A percentile compares a stretch with the other conserved stretches of the same genome.
These are phyloP conservation scores for Mesorhabditis belari DNA, from an alignment of 2,888 invertebrate genomes.

Conservation along the genomic window DNA sequence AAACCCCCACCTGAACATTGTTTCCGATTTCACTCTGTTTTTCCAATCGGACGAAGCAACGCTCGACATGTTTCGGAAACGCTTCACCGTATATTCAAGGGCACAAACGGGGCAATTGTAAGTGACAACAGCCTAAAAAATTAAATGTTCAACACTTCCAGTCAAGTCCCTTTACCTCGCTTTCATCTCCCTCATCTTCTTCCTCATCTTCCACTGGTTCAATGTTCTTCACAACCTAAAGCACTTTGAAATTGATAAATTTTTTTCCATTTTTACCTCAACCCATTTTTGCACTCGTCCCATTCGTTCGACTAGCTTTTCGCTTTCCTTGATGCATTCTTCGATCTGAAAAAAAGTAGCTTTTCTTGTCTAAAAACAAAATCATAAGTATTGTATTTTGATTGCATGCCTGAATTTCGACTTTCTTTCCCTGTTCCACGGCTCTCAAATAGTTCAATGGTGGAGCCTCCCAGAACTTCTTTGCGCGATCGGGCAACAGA, in stretches of 20 bases:
- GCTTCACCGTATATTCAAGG: constrained; percentile 1
- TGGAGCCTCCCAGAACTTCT: no score
- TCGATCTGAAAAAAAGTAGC: neutral
- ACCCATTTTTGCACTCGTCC: constrained; percentile 3
- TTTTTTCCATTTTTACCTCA: neutral
- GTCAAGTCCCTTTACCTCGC: no score
- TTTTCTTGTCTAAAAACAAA: neutral
- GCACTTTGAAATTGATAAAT: neutral
- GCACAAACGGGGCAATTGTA: neutral
- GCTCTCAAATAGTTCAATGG: no score
- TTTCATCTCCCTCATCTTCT: neutral
- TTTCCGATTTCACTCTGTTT: constrained; percentile 39
- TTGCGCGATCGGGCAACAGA: no score
- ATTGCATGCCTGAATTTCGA: neutral
- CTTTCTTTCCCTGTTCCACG: neutral
- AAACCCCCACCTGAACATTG: no score
- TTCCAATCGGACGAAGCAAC: constrained; percentile 38
- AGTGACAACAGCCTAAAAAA: neutral
- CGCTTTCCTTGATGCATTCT: neutral
- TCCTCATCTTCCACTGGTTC: neutral
- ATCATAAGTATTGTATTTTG: neutral
- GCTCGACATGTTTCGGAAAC: constrained; percentile 31
- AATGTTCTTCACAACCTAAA: neutral
- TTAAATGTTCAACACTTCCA: no score
- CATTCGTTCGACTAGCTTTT: neutral